Conservation (phyloP, 2,888 invertebrate species). For the Chrysodeixis includens region DNA sequence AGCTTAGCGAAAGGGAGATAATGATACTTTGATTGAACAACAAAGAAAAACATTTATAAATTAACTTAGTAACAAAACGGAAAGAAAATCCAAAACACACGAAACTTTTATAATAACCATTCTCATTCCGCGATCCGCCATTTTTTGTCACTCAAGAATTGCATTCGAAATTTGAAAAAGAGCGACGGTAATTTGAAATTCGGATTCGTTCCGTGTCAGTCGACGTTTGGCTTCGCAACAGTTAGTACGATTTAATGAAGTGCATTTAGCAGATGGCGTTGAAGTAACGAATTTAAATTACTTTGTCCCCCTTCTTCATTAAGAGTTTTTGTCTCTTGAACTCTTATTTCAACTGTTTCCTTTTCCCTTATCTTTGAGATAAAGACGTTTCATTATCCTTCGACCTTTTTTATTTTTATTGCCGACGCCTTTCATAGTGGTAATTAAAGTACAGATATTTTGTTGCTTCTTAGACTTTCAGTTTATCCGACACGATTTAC, state of each 20-base stretch:
- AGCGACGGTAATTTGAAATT: slow-evolving; percentile 76
- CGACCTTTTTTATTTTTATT: slow-evolving; percentile 68
- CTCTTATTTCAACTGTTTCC: slow-evolving; percentile 64
- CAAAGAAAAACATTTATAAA: background rate
- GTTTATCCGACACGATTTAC: slow-evolving; percentile 51
- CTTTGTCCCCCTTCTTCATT: slow-evolving; percentile 72
- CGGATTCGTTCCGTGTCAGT: slow-evolving; percentile 72
- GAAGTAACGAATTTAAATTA: slow-evolving; percentile 79
- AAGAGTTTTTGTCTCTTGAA: slow-evolving; percentile 67
- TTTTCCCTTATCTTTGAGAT: slow-evolving; percentile 72
- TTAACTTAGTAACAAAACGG: slow-evolving; percentile 14
- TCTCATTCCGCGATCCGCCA: slow-evolving; percentile 50
- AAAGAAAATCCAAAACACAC: slow-evolving; percentile 41
- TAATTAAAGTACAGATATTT: slow-evolving; percentile 68
- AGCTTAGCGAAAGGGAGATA: background rate
- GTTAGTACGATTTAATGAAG: slow-evolving; percentile 82
- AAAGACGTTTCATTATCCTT: slow-evolving; percentile 78
- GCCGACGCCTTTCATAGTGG: slow-evolving; percentile 63
- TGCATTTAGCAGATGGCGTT: slow-evolving; percentile 80
- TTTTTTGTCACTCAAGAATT: slow-evolving; percentile 65
- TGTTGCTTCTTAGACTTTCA: slow-evolving; percentile 39
- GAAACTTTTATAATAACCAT: slow-evolving; percentile 43
- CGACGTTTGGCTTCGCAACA: slow-evolving; percentile 64
- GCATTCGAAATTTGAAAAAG: slow-evolving; percentile 75
- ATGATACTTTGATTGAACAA: slow-evolving; percentile 1